These are phyloP conservation scores for Heliconius hortense DNA, from an alignment of 2,888 invertebrate species.

Conservation along the genomic window DNA sequence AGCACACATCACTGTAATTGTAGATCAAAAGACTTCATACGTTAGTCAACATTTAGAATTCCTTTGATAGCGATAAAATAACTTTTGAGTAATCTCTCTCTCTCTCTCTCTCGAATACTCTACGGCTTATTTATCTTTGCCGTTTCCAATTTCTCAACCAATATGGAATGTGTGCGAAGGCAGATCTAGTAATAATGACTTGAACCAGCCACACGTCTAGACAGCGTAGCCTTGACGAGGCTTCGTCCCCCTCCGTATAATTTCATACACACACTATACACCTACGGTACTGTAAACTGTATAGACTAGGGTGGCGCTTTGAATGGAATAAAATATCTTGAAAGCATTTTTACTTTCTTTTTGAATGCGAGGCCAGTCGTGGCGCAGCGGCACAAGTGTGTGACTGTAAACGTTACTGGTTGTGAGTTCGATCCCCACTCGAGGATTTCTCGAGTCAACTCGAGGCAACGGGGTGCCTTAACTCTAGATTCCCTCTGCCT, in stretches of 20 bases:
- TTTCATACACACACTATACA: conserved; percentile 35
- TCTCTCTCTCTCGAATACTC: background rate
- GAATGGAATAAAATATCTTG: conserved; percentile 27
- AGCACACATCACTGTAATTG: background rate
- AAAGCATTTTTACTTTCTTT: conserved; percentile 16
- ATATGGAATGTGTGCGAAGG: conserved; percentile 31
- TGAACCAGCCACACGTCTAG: conserved; percentile 44
- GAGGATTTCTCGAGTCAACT: no score
- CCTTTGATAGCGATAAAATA: conserved; percentile 15
- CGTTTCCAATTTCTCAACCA: conserved; percentile 30
- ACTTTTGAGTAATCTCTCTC: conserved; percentile 12
- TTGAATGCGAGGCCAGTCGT: background rate
- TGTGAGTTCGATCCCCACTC: no score
- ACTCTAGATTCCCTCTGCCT: no score
- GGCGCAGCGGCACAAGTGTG: no score
- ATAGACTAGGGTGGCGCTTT: conserved; percentile 4
- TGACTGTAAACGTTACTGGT: no score
- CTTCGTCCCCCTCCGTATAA: conserved; percentile 43
- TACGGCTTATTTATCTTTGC: conserved; percentile 24
- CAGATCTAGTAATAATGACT: conserved; percentile 38
- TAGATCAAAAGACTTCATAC: conserved; percentile 14
- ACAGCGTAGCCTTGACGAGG: conserved; percentile 48
- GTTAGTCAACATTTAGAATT: conserved; percentile 16
- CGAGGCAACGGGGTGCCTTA: no score
- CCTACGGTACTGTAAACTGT: background rate